Conservation (phyloP, 2,113 vertebrate species). For the Siniperca knerii region DNA sequence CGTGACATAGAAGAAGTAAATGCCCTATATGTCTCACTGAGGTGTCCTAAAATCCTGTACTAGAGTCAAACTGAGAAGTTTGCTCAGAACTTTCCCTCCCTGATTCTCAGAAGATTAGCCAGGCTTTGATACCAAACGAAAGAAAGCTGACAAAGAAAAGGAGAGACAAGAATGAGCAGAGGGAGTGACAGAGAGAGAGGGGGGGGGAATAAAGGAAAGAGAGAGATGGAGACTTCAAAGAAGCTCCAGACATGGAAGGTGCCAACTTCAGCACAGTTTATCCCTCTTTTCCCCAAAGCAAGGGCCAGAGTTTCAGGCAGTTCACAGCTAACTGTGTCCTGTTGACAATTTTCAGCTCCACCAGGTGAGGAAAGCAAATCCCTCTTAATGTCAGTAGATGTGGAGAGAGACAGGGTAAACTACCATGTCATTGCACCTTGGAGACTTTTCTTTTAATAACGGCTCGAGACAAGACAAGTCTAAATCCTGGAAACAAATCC, state of each 20-base stretch:
- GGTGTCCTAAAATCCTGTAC: not conserved
- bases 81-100: not conserved
- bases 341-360: slow-evolving; percentile 32
- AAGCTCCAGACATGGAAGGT: slow-evolving; percentile 21
- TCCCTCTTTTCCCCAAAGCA: slow-evolving; percentile 36
- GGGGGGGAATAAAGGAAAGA: slow-evolving; percentile 14
- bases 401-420: not conserved
- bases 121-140: slow-evolving; percentile 21
- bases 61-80: not conserved
- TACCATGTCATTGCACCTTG: not conserved
- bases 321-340: slow-evolving; percentile 11
- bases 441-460: not conserved
- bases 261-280: slow-evolving; percentile 44
- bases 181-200: not conserved
- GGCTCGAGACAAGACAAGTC: not conserved
- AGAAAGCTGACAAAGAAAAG: slow-evolving; percentile 22
- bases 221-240: slow-evolving; percentile 49
- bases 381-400: slow-evolving; percentile 10
- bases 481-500: slow-evolving; percentile 4
- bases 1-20: not conserved
- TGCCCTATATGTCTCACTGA: not conserved
- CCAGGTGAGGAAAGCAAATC: slow-evolving; percentile 22
- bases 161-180: not conserved
- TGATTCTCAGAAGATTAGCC: slow-evolving; percentile 28
- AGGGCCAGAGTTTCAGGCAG: slow-evolving; percentile 18